phyloP scores from a whole-genome alignment of 2,888 invertebrate genomes.

The Tethea ocularis region DNA sequence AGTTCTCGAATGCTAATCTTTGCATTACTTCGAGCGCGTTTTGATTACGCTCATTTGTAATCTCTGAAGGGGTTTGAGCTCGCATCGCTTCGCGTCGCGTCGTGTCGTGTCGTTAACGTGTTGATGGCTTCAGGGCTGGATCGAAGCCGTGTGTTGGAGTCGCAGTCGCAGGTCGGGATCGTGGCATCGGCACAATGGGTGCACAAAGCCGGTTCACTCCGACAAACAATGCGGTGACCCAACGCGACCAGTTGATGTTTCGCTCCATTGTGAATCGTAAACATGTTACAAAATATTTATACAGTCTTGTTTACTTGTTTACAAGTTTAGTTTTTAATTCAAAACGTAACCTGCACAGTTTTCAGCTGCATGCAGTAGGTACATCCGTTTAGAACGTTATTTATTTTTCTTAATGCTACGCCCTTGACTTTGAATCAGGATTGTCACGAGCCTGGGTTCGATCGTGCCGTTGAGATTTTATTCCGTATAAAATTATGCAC shows the following conservation, averaged over 20 bases:
- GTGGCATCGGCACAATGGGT: constrained; percentile 13
- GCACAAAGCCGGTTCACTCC: constrained; percentile 15
- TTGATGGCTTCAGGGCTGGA: not conserved
- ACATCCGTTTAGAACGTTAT: not conserved
- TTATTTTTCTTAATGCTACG: not conserved
- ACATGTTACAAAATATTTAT: constrained; percentile 60
- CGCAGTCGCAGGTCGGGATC: constrained; percentile 15
- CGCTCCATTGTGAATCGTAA: constrained; percentile 53
- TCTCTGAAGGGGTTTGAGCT: constrained; percentile 9
- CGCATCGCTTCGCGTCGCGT: not conserved
- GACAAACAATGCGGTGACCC: constrained; percentile 58
- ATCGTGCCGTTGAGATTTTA: not conserved
- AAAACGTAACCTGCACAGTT: constrained; percentile 10
- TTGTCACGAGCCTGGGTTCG: not conserved
- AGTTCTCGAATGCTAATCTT: constrained; percentile 31
- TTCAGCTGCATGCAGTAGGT: not conserved
- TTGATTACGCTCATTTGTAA: constrained; percentile 20
- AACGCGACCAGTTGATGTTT: constrained; percentile 46
- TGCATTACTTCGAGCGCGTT: constrained; percentile 14
- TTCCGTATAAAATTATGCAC: not conserved
- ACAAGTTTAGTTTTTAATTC: constrained; percentile 26
- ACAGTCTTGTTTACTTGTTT: constrained; percentile 44
- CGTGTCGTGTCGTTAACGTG: not conserved
- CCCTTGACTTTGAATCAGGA: not conserved
- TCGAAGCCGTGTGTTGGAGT: not conserved